Evolutionary conservation across 2,113 vertebrate species (phyloP), one percentile per base, ranked within the genome.

Genomic region (Aleadryas rufinucha): DNA sequence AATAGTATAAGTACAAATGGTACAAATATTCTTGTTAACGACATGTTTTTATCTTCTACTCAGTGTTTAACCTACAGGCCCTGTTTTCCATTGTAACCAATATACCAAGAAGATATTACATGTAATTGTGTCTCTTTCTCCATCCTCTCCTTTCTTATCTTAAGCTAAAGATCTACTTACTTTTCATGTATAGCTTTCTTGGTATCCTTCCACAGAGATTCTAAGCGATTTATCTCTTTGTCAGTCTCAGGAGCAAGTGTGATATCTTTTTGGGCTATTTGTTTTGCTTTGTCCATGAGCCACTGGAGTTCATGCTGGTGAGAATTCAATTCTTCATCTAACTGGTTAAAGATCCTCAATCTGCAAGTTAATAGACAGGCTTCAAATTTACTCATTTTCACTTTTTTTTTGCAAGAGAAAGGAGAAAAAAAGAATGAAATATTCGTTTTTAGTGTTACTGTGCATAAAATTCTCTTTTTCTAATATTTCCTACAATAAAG

Each of bases 321-420:
- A 87, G 99, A 99, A 97, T 98, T 98, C 16, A 99, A 20, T 90
- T 99, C 99, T 89, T 99, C 99, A 95, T 99, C 99, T 93, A 99
- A 95, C 88, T 99, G 99, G 96, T 98, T 98, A 87, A 99, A 99
- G 92, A 98, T 96, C 92, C 98, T 98, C 90, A 99, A 97, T 92
- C 99, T 99, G 95, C 35, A 90, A 97, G 91, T 94, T 47, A 94
- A 97, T 91, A 97, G 13, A 63, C 14, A 28, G 4, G 8, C 83
- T 87, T 94, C 21, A 86, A 39, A 56, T 79, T 49, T 76, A 68
- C 9, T 71, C n/a, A 44, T 54, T 14, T 83, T 84, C 5, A 18
- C 13, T 61, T 24, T 50, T 33, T 39, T 69, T 81, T 21, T 8
- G 0, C 8, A 75, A 39, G 30, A 89, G 18, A 74, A 41, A 54